Conservation (phyloP, 2,888 invertebrate species). For the Tiliacea aurago region DNA sequence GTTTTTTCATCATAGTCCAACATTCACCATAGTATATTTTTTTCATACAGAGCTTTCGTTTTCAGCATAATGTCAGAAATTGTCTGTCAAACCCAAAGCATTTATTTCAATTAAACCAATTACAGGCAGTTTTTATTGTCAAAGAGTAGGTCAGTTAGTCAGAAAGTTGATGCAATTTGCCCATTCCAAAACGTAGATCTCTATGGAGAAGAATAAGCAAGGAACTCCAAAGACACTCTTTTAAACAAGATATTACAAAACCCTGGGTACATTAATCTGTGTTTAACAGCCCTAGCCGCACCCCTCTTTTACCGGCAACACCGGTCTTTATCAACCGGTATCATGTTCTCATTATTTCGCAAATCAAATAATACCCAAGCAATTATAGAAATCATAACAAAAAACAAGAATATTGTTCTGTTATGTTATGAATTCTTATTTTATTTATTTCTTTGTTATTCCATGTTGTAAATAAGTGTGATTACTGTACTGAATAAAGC, state of each 20-base stretch:
- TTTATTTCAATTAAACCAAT: too few species aligned
- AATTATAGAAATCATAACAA: constrained; percentile 29
- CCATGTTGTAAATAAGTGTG: background rate
- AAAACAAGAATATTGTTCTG: constrained; percentile 1
- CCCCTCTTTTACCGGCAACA: constrained; percentile 7
- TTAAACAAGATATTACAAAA: too few species aligned
- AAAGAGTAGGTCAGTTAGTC: too few species aligned
- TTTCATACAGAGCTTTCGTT: background rate
- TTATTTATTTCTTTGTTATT: background rate
- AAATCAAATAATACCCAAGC: constrained; percentile 21
- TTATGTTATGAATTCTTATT: background rate
- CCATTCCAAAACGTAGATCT: too few species aligned
- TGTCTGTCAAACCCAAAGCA: too few species aligned
- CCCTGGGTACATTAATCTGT: too few species aligned
- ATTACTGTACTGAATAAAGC: constrained; percentile 9
- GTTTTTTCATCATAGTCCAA: background rate
- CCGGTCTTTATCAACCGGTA: constrained; percentile 16
- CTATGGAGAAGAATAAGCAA: too few species aligned
- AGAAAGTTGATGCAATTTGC: too few species aligned
- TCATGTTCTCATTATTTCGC: constrained; percentile 28
- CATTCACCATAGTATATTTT: background rate
- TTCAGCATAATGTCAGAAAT: too few species aligned
- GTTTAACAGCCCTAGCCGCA: background rate
- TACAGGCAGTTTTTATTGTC: too few species aligned
- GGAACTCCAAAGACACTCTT: too few species aligned